These are phyloP conservation scores for Apocheima hispidaria DNA, from an alignment of 2,888 invertebrate species.

Conservation along the genomic window DNA sequence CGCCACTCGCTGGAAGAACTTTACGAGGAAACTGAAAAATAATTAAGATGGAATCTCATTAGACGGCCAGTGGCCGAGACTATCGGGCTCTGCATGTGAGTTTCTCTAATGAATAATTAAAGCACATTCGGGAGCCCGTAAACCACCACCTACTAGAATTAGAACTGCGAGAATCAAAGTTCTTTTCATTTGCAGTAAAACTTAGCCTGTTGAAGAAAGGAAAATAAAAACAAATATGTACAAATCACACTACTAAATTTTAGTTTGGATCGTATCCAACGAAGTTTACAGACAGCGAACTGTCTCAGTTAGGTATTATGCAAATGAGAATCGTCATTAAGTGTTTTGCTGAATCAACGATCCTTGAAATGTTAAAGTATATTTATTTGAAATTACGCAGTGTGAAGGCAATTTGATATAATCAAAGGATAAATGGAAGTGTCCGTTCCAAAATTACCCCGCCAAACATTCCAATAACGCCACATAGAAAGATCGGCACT, in stretches of 20 bases:
- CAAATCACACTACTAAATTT: conserved; percentile 47
- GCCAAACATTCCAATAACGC: conserved; percentile 15
- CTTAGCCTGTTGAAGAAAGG: conserved; percentile 28
- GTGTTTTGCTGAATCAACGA: conserved; percentile 51
- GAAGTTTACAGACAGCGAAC: conserved; percentile 47
- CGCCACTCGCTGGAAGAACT: conserved; percentile 65
- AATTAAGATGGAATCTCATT: conserved; percentile 76
- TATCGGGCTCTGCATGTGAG: conserved; percentile 34
- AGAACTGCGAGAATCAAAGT: conserved; percentile 24
- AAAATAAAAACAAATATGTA: conserved; percentile 48
- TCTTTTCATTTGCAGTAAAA: conserved; percentile 47
- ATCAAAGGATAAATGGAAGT: conserved; percentile 16
- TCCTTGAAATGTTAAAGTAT: conserved; percentile 52
- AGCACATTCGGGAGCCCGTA: conserved; percentile 31
- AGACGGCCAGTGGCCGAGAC: conserved; percentile 52
- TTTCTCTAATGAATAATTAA: conserved; percentile 26
- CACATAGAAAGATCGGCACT: conserved; percentile 10
- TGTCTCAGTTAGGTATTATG: conserved; percentile 47
- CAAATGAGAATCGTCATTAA: conserved; percentile 59
- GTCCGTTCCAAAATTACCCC: conserved; percentile 4
- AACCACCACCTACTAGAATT: conserved; percentile 12
- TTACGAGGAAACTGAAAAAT: conserved; percentile 72
- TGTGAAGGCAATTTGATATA: conserved; percentile 5
- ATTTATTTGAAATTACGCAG: conserved; percentile 40
- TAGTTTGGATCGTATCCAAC: conserved; percentile 57